Evolutionary conservation across 2,113 vertebrate species (phyloP).

Genomic region (Oncorhynchus mykiss): DNA sequence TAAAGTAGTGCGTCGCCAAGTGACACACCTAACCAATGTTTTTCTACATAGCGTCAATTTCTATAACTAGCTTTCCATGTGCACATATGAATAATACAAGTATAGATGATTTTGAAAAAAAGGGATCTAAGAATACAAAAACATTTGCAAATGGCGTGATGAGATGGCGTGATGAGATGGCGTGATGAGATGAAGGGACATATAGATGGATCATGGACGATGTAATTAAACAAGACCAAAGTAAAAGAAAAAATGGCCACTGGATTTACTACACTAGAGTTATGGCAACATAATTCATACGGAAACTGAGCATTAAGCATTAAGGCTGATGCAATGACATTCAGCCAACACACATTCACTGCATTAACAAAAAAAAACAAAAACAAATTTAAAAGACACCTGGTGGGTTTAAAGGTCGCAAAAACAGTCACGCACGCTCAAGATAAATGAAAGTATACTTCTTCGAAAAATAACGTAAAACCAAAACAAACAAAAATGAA

Average conservation of each 20-base stretch:
- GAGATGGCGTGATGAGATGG: background rate
- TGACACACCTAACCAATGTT: background rate
- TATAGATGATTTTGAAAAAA: too few species aligned
- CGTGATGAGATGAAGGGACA: background rate
- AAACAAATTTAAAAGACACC: background rate
- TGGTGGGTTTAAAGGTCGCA: background rate
- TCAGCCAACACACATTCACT: background rate
- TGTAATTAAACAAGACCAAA: background rate
- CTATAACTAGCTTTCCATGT: background rate
- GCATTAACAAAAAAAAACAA: background rate
- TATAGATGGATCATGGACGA: background rate
- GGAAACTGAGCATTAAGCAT: background rate
- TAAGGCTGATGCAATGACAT: background rate
- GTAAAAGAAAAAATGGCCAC: background rate
- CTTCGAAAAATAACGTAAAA: background rate
- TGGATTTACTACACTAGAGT: background rate
- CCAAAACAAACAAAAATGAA: background rate
- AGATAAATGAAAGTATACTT: background rate
- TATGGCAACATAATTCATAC: background rate
- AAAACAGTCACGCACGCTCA: background rate
- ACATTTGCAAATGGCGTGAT: slow-evolving; percentile 3
- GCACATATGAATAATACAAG: background rate
- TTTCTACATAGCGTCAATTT: background rate
- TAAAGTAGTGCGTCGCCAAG: too few species aligned
- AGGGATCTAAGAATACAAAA: background rate